Evolutionary conservation across 2,888 invertebrate species (phyloP).

Genomic region (Branchipolynoe longqiensis): DNA sequence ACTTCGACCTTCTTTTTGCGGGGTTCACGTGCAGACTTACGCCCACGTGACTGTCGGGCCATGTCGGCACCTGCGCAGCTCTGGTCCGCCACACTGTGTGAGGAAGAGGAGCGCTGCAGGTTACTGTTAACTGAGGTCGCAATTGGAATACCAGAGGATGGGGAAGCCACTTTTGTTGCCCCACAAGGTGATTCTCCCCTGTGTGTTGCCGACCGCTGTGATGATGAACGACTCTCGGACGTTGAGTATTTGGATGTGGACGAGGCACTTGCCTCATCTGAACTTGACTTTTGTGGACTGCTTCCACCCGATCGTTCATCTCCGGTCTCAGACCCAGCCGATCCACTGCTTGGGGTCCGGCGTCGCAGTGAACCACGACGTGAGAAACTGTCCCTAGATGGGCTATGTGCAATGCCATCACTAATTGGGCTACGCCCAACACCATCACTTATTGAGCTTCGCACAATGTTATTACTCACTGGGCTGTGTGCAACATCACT

Average conservation of each 20-base stretch:
- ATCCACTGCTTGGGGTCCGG: conserved; percentile 1
- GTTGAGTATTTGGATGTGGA: conserved; percentile 31
- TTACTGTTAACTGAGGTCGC: not conserved
- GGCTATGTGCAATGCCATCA: no score
- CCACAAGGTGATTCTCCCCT: not conserved
- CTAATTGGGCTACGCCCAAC: no score
- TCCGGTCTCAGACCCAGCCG: conserved; percentile 32
- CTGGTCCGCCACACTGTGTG: not conserved
- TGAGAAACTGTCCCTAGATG: no score
- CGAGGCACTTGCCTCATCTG: conserved; percentile 11
- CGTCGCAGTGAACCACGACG: conserved; percentile 11
- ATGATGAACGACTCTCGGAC: not conserved
- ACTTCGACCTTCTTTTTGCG: conserved; percentile 26
- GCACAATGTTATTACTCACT: no score
- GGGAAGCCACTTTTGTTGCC: not conserved
- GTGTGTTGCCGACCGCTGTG: not conserved
- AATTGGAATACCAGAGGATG: not conserved
- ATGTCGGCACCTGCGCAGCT: not conserved
- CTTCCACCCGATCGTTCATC: conserved; percentile 51
- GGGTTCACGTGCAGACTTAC: conserved; percentile 56
- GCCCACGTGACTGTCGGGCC: conserved; percentile 53
- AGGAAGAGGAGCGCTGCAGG: not conserved
- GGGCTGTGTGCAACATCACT: no score
- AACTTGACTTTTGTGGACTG: conserved; percentile 35
- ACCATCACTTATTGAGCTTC: no score